A percentile compares a stretch with the other conserved stretches of the same genome.
phyloP scores from a whole-genome alignment of 2,888 invertebrate species.

The Pristionchus exspectatus region DNA sequence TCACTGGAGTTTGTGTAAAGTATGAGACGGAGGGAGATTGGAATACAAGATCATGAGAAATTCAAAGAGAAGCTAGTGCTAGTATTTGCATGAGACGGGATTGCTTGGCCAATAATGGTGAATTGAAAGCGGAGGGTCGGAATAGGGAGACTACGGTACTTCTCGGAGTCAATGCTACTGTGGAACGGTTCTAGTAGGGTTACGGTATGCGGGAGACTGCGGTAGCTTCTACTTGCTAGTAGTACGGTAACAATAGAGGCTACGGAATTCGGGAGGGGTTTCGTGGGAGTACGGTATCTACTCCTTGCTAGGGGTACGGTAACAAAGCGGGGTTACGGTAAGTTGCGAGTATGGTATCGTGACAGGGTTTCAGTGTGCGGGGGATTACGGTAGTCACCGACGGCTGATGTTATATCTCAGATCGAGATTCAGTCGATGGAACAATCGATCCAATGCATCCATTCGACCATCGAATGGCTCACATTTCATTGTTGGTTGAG shows the following conservation, averaged over 20 bases:
- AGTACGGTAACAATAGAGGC: neutral
- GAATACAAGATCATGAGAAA: neutral
- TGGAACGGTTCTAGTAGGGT: too few species aligned
- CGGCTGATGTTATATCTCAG: neutral
- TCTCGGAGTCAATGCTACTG: too few species aligned
- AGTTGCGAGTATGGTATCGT: neutral
- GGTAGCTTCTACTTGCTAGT: too few species aligned
- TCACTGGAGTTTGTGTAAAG: neutral
- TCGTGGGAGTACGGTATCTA: neutral
- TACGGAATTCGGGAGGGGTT: neutral
- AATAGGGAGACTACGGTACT: neutral
- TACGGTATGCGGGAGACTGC: too few species aligned
- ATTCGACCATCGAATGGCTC: slow-evolving; percentile 53
- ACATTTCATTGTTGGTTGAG: slow-evolving; percentile 19
- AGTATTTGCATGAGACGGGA: neutral
- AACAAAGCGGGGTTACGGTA: neutral
- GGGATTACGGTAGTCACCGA: neutral
- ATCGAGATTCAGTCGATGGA: slow-evolving; percentile 24
- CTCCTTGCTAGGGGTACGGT: neutral
- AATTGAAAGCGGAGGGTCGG: too few species aligned
- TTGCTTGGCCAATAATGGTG: neutral
- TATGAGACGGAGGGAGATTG: neutral
- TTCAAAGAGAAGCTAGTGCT: neutral
- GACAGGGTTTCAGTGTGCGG: neutral
- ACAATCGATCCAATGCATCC: slow-evolving; percentile 15